Conservation (phyloP, 92 coral and sea anemone species). For the Phenganax marumi region DNA sequence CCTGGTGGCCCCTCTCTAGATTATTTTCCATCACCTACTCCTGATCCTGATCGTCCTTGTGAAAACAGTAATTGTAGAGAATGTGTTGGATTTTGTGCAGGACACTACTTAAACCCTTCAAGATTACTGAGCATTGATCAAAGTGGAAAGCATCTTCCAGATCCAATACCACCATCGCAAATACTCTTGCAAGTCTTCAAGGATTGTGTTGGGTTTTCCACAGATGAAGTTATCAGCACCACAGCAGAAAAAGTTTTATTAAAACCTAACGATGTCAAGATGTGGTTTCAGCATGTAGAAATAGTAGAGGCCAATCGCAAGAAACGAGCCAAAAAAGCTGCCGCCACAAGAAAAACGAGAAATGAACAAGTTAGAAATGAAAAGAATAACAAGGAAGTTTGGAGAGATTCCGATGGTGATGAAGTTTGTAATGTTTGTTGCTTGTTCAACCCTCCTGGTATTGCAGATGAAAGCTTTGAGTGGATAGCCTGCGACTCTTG, state of each 20-base stretch:
- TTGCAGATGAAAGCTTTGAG: conserved; percentile 7
- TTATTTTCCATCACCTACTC: conserved; percentile 47
- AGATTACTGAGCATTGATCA: conserved; percentile 24
- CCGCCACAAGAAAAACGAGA: conserved; percentile 43
- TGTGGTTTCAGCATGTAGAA: conserved; percentile 49
- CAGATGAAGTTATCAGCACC: conserved; percentile 23
- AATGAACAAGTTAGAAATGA: conserved; percentile 4
- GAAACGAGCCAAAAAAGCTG: conserved; percentile 50
- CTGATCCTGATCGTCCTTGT: conserved; percentile 51
- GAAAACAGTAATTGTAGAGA: conserved; percentile 42
- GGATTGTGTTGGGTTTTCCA: conserved; percentile 46
- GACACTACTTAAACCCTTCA: conserved; percentile 46
- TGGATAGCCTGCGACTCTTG: conserved; percentile 27
- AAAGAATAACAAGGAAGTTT: background rate
- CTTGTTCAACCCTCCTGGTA: conserved; percentile 26
- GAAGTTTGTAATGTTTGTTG: conserved; percentile 40
- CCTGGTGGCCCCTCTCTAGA: conserved; percentile 44
- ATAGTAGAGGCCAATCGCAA: conserved; percentile 28
- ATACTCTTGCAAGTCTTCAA: conserved; percentile 41
- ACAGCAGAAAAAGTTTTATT: conserved; percentile 49
- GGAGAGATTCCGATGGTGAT: conserved; percentile 33
- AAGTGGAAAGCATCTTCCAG: conserved; percentile 27
- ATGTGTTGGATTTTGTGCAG: conserved; percentile 44
- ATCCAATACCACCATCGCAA: conserved; percentile 49
- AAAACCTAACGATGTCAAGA: conserved; percentile 41